These are phyloP conservation scores for Alcis repandata DNA, from an alignment of 2,888 invertebrate genomes.

Conservation along the genomic window DNA sequence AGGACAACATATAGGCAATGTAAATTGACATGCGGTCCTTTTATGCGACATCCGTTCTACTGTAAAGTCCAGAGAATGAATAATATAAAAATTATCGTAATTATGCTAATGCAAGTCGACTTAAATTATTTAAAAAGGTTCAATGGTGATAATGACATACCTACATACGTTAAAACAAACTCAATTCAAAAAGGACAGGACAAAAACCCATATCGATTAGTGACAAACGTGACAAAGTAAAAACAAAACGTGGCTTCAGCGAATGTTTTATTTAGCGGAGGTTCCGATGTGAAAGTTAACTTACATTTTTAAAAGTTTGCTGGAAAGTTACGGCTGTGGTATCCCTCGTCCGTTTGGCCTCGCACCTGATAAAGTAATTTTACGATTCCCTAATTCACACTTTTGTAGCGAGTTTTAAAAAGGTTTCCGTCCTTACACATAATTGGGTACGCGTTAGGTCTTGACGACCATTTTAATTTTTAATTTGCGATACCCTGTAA, in stretches of 20 bases:
- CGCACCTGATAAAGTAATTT: conserved; percentile 84
- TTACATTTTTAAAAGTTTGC: conserved; percentile 85
- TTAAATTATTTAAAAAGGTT: background rate
- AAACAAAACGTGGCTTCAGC: conserved; percentile 70
- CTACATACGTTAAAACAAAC: conserved; percentile 55
- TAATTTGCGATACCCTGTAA: conserved; percentile 54
- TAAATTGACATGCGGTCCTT: conserved; percentile 82
- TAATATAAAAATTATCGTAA: conserved; percentile 24
- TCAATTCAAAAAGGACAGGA: conserved; percentile 64
- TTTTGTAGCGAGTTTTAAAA: conserved; percentile 83
- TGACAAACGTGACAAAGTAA: conserved; percentile 64
- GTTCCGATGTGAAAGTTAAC: conserved; percentile 75
- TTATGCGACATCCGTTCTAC: conserved; percentile 66
- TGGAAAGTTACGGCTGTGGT: conserved; percentile 72
- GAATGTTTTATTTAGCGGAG: conserved; percentile 79
- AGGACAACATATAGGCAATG: conserved; percentile 81
- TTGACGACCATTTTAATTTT: conserved; percentile 69
- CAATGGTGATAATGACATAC: no score
- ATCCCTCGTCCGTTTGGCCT: conserved; percentile 71
- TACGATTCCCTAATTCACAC: conserved; percentile 82
- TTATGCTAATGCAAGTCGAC: conserved; percentile 14
- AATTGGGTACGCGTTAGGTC: conserved; percentile 74
- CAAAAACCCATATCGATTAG: conserved; percentile 81
- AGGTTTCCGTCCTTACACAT: conserved; percentile 68
- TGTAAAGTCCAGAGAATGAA: conserved; percentile 33